Conservation (phyloP, 2,113 vertebrate genomes). For the Anarrhichthys ocellatus region DNA sequence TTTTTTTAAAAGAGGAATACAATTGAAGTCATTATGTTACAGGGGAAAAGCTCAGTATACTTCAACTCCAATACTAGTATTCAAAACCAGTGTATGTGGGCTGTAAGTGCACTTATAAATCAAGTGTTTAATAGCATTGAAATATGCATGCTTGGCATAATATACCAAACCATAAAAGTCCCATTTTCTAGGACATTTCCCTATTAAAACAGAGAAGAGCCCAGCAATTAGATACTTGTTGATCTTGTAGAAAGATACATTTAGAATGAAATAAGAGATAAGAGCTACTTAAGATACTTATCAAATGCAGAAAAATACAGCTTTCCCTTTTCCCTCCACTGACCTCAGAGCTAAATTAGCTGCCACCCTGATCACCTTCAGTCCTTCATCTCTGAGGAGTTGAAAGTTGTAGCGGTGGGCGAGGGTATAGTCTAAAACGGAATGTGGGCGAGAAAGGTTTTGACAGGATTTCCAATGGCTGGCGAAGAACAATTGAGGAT, state of each 20-base stretch:
- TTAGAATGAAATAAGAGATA: constrained; percentile 8
- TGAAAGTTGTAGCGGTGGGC: constrained; percentile 3
- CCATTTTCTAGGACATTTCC: constrained; percentile 8
- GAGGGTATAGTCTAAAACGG: neutral
- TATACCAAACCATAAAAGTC: neutral
- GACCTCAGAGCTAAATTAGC: constrained; percentile 1
- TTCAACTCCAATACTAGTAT: constrained; percentile 10
- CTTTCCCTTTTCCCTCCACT: neutral
- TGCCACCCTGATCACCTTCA: constrained; percentile 1
- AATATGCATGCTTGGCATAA: constrained; percentile 14
- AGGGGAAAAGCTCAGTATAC: neutral
- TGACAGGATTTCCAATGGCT: constrained; percentile 21
- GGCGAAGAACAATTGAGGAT: constrained; percentile 11
- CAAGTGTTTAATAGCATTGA: constrained; percentile 7
- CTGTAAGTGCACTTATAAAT: neutral
- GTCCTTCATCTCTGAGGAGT: neutral
- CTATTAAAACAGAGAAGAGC: constrained; percentile 3
- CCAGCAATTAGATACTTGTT: neutral
- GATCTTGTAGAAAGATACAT: neutral
- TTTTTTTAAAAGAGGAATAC: neutral
- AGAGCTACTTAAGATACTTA: constrained; percentile 20
- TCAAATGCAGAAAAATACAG: neutral
- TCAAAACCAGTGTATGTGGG: constrained; percentile 11
- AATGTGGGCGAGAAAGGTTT: neutral
- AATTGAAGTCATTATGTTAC: neutral